Evolutionary conservation across 2,797 vertebrate species (phyloP).

Genomic region (Cichlasoma orientale): DNA sequence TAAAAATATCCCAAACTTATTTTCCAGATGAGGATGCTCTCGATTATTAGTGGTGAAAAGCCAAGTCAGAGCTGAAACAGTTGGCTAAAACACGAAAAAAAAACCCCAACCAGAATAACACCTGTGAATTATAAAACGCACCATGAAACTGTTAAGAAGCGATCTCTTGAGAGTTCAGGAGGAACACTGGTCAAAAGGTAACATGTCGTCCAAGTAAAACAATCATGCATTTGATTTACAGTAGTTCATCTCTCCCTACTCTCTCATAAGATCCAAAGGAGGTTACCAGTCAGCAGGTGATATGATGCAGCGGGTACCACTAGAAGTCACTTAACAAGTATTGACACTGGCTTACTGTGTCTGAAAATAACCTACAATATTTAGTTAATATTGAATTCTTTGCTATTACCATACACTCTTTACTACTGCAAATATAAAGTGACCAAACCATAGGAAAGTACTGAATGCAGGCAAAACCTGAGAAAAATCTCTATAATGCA

Average conservation of each 20-base stretch:
- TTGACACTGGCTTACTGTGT: not conserved
- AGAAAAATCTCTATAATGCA: not conserved
- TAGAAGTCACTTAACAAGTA: no score
- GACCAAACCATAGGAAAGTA: no score
- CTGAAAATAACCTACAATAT: not conserved
- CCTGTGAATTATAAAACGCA: constrained; percentile 3
- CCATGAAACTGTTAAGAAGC: constrained; percentile 7
- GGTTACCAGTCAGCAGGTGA: no score
- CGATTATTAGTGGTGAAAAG: not conserved
- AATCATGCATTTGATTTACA: no score
- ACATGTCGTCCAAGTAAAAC: not conserved
- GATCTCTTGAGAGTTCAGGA: not conserved
- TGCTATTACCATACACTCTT: no score
- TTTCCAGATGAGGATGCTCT: not conserved
- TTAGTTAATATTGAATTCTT: no score
- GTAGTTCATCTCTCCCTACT: not conserved
- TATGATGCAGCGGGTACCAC: no score
- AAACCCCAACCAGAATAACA: not conserved
- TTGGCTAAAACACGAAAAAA: not conserved
- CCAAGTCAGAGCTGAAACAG: not conserved
- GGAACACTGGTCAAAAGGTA: not conserved
- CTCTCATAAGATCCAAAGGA: not conserved
- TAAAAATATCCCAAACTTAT: not conserved
- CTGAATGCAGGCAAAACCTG: no score
- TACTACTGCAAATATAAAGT: no score